Conservation (phyloP, 1,140 invertebrate genomes). For the Schlechtendalia chinensis region DNA sequence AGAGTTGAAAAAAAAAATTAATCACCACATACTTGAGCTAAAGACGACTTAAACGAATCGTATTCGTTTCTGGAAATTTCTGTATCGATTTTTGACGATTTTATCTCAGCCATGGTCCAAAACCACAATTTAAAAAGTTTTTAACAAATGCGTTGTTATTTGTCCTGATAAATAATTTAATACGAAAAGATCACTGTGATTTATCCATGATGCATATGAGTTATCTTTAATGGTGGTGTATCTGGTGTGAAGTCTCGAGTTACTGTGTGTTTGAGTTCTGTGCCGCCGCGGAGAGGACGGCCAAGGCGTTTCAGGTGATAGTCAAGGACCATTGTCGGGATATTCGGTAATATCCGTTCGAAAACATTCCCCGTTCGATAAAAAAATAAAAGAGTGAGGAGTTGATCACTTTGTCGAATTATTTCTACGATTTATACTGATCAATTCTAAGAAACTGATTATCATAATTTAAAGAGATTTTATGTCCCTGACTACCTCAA, state of each 20-base stretch:
- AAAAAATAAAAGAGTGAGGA: constrained; percentile 2
- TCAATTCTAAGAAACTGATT: neutral
- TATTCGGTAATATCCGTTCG: neutral
- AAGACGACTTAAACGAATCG: constrained; percentile 1
- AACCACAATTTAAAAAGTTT: neutral
- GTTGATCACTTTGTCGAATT: neutral
- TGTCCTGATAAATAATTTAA: neutral
- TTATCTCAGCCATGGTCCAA: constrained; percentile 3
- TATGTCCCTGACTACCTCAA: neutral
- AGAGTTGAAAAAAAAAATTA: neutral
- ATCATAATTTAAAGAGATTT: neutral
- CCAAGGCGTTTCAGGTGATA: constrained; percentile 45
- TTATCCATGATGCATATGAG: no score
- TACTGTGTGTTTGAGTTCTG: neutral
- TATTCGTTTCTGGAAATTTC: constrained; percentile 12
- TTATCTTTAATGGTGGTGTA: neutral
- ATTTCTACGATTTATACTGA: neutral
- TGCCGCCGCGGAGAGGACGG: neutral
- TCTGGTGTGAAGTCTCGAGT: neutral
- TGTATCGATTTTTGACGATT: constrained; percentile 14
- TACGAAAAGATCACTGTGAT: neutral
- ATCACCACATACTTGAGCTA: constrained; percentile 31
- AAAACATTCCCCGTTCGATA: neutral
- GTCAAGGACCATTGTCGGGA: constrained; percentile 33
- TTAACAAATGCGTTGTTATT: no score